These are phyloP conservation scores for Arenaria interpres DNA, from an alignment of 2,113 vertebrate genomes.

Conservation along the genomic window DNA sequence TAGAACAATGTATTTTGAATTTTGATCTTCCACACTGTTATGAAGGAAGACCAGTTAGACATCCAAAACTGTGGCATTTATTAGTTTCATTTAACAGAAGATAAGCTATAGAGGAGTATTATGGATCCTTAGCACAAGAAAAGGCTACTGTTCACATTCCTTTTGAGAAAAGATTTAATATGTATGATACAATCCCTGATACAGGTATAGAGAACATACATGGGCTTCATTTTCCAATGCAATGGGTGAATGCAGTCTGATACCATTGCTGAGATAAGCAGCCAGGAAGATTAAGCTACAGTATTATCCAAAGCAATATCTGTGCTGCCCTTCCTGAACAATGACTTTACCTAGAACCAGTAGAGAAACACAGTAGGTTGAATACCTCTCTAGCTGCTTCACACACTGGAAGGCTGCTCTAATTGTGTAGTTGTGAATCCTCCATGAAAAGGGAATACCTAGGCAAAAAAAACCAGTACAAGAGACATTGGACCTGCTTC, in stretches of 20 bases:
- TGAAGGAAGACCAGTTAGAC: background rate
- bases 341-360: slow-evolving; percentile 11
- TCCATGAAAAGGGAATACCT: background rate
- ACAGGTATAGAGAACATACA: background rate
- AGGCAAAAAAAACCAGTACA: background rate
- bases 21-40: background rate
- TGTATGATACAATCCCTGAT: background rate
- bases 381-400: slow-evolving; percentile 17
- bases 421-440: slow-evolving; percentile 26
- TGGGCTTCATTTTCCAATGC: background rate
- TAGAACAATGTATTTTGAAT: background rate
- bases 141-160: background rate
- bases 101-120: background rate
- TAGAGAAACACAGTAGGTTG: background rate
- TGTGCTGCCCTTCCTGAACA: slow-evolving; percentile 28
- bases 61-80: background rate
- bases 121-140: background rate
- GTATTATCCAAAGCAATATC: background rate
- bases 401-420: slow-evolving; percentile 14
- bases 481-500: background rate
- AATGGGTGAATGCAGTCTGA: background rate
- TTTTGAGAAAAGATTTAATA: background rate
- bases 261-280: background rate
- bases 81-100: background rate
- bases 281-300: slow-evolving; percentile 15